phyloP scores from a whole-genome alignment of 1,140 invertebrate genomes.

The Lepidurus couesii region DNA sequence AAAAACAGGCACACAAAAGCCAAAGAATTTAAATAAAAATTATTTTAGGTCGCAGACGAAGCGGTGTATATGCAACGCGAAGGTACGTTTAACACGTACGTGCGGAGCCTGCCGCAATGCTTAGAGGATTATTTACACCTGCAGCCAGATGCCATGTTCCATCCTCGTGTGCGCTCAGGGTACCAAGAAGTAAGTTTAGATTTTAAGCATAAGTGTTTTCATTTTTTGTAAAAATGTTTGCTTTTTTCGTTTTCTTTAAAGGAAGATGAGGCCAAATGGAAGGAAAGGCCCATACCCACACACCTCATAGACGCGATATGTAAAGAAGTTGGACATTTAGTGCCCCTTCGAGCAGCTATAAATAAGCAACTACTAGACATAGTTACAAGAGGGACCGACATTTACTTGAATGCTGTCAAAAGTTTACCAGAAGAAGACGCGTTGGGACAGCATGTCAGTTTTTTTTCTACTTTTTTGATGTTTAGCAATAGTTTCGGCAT shows the following conservation, averaged over 20 bases:
- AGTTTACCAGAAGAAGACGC: constrained; percentile 21
- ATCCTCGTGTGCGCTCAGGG: neutral
- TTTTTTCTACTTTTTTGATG: neutral
- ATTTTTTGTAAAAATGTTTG: neutral
- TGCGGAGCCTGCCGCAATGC: neutral
- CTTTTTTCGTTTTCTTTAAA: neutral
- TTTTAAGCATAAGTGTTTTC: neutral
- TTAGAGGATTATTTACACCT: neutral
- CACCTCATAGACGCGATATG: constrained; percentile 20
- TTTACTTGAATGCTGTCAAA: constrained; percentile 25
- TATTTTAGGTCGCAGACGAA: neutral
- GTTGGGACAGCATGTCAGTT: neutral
- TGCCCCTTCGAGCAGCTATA: neutral
- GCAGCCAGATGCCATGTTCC: neutral
- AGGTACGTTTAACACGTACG: constrained; percentile 5
- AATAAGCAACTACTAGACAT: constrained; percentile 23
- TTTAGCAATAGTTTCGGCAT: neutral
- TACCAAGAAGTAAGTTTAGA: constrained; percentile 1
- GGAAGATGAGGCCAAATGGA: constrained; percentile 33
- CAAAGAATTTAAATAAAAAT: neutral
- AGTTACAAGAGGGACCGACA: constrained; percentile 19
- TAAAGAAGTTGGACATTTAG: constrained; percentile 27
- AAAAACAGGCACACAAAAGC: neutral
- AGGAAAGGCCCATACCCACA: constrained; percentile 11
- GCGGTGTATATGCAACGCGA: constrained; percentile 17